A percentile compares a stretch with the other conserved stretches of the same genome.
Conservation (phyloP, 2,797 vertebrate genomes). For the Pangasius larnaudii region DNA sequence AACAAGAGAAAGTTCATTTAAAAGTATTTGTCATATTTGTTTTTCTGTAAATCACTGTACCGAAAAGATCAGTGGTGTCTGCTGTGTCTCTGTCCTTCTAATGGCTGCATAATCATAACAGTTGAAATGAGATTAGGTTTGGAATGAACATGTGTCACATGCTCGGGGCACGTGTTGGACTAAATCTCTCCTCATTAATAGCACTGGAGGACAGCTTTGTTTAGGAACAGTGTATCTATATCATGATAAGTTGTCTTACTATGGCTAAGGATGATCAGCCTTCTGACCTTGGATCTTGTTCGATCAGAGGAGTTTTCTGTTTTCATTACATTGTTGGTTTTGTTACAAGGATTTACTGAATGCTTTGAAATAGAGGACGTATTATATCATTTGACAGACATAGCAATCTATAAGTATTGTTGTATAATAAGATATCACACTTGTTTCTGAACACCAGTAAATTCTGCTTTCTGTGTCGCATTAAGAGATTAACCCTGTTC, state of each 20-base stretch:
- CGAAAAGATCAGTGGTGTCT: not conserved
- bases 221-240: conserved; percentile 8
- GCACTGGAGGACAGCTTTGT: not conserved
- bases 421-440: not conserved
- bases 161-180: conserved; percentile 28
- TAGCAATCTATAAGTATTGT: not conserved
- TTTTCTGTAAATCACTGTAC: not conserved
- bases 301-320: not conserved
- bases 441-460: not conserved
- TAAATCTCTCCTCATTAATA: conserved; percentile 9
- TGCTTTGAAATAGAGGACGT: not conserved
- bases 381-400: not conserved
- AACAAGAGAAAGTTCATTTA: not conserved
- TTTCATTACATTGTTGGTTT: not conserved
- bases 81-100: not conserved
- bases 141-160: conserved; percentile 49
- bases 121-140: conserved; percentile 56
- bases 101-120: conserved; percentile 29
- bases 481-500: not conserved
- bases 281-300: not conserved
- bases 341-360: not conserved
- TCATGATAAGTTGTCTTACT: conserved; percentile 8
- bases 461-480: not conserved
- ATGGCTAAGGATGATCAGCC: not conserved
- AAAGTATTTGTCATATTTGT: not conserved